Evolutionary conservation across 1,140 invertebrate species (phyloP), one percentile per base, ranked within the genome.

Genomic region (Papilio xuthus): DNA sequence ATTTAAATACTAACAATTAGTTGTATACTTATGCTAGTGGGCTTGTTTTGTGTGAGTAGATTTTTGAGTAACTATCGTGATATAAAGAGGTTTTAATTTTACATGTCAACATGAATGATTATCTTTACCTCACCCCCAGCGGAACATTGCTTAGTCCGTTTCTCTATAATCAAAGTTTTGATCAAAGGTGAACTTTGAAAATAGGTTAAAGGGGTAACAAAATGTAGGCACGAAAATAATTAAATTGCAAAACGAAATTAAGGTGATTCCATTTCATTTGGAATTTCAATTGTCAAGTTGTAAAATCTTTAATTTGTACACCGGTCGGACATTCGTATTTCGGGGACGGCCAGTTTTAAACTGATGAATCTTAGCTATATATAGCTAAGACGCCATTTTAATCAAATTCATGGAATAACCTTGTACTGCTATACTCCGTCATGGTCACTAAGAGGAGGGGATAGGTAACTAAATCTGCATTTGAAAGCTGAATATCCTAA

Each of bases 261-360:
- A 80, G 80, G 50, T 80, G 79, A 69, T 80, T 69, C 56, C 67
- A 69, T 78, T 77, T 37, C 74, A 41, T 71, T 80, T 20, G 81
- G 81, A 82, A 82, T 82, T 82, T 80, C 79, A 79, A 82, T 82
- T 82, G 81, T 77, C 47, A 78, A 75, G 77, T 47, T 44, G 41
- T 81, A 81, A 75, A 81, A 78, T 78, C 47, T 77, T 73, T 53
- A 70, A 77, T 70, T 67, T 72, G 72, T 41, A 77, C 74, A 70
- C 75, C 63, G 60, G 60, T 28, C 60, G 60, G 60, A 67, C 79
- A 80, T 84, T 84, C 77, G 83, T 56, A 83, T 81, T 77, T 81
- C 78, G 50, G 80, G 60, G 79, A 78, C 76, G 77, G 56, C 76
- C 78, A n/a, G 69, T 73, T 78, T 78, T 44, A 63, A 78, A 80